A percentile compares a stretch with the other conserved stretches of the same genome.
Evolutionary conservation across 2,797 vertebrate species (phyloP).

Genomic region (Manis crassicaudata): DNA sequence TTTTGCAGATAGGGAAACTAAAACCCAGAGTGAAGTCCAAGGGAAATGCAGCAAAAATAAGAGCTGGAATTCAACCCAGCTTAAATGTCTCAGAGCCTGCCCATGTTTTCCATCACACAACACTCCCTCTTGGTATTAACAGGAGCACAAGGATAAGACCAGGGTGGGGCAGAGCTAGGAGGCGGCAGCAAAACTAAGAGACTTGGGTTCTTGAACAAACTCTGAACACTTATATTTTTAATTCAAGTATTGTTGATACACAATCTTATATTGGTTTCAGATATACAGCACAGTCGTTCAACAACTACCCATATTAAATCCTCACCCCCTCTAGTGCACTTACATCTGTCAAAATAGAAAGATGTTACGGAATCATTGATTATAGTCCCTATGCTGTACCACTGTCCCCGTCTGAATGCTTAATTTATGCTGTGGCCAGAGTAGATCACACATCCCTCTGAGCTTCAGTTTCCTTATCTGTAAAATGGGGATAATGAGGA

Average conservation of each 20-base stretch:
- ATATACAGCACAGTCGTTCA: no score
- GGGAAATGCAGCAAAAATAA: background rate
- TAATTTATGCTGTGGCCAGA: background rate
- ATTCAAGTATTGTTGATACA: no score
- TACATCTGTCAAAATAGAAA: no score
- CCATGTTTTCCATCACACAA: background rate
- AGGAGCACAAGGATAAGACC: background rate
- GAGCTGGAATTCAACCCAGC: background rate
- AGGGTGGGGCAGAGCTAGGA: background rate
- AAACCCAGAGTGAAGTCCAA: background rate
- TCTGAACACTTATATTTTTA: background rate
- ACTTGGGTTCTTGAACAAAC: background rate
- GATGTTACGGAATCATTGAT: no score
- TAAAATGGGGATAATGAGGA: background rate
- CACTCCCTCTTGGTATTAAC: background rate
- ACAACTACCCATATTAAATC: no score
- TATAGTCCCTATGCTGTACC: no score
- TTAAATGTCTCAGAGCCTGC: background rate
- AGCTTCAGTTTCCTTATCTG: background rate
- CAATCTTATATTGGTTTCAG: no score
- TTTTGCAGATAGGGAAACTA: slow-evolving; percentile 8
- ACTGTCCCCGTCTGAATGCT: no score
- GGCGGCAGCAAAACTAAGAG: no score
- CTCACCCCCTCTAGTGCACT: no score
- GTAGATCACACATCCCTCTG: background rate